Evolutionary conservation across 1,140 invertebrate species (phyloP).

Genomic region (Caenorhabditis latens): DNA sequence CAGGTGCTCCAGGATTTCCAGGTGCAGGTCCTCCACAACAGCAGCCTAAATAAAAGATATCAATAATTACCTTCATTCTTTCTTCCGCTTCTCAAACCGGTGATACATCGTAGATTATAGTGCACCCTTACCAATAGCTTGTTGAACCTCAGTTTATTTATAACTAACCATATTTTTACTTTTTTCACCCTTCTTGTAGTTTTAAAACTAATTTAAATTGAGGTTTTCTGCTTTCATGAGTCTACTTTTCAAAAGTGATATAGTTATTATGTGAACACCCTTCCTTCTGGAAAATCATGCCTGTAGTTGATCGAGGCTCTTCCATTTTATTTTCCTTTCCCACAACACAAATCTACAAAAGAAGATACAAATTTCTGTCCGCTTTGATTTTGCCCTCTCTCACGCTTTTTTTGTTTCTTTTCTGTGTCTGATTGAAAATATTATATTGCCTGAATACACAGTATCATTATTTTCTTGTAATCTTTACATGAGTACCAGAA

Average conservation of each 20-base stretch:
- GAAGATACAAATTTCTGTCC: too few species aligned
- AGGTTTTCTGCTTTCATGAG: too few species aligned
- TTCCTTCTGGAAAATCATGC: background rate
- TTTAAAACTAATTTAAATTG: too few species aligned
- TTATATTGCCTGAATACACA: too few species aligned
- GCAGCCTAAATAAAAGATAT: background rate
- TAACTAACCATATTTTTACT: background rate
- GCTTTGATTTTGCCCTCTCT: too few species aligned
- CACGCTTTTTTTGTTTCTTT: too few species aligned
- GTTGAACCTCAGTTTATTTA: background rate
- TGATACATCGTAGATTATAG: constrained; percentile 12
- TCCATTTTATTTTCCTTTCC: too few species aligned
- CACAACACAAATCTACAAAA: too few species aligned
- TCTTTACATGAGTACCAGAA: too few species aligned
- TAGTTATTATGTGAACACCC: constrained; percentile 1
- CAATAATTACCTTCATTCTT: background rate
- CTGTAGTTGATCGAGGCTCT: background rate
- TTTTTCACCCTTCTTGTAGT: background rate
- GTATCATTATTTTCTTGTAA: too few species aligned
- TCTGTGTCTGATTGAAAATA: too few species aligned
- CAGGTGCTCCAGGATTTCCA: background rate
- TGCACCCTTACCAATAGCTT: background rate
- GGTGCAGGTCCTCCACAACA: background rate
- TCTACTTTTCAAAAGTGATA: background rate
- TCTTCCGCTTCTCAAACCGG: background rate